Conservation (phyloP, 2,797 vertebrate species). For the Falco peregrinus region DNA sequence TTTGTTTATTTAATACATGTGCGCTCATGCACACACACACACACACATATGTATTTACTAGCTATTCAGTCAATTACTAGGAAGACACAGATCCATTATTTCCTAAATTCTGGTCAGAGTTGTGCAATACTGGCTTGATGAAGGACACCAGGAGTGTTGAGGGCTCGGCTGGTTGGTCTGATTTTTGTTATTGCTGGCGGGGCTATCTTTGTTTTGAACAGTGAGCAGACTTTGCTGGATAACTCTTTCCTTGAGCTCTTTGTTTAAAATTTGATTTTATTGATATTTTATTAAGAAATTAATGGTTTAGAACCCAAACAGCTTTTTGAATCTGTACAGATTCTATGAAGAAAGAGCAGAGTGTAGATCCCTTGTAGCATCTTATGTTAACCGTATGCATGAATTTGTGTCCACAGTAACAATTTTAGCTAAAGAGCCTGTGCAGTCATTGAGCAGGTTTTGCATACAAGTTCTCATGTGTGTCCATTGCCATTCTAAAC, state of each 20-base stretch:
- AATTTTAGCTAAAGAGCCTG: neutral
- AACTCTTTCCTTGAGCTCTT: neutral
- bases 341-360: neutral
- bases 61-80: neutral
- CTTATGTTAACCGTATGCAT: neutral
- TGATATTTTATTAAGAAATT: neutral
- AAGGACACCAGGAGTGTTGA: neutral
- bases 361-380: neutral
- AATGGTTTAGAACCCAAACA: neutral
- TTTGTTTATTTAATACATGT: neutral
- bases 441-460: neutral
- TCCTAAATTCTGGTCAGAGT: neutral
- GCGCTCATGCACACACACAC: too few relatives aligned
- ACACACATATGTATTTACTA: neutral
- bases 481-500: neutral
- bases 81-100: neutral
- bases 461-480: neutral
- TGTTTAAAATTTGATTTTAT: neutral
- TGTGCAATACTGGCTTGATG: neutral
- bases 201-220: neutral
- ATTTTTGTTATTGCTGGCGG: neutral
- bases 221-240: neutral
- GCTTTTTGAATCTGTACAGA: neutral
- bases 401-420: neutral
- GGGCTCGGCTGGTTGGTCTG: neutral